Evolutionary conservation across 2,888 invertebrate genomes (phyloP).

Genomic region (Nomada goodeniana): DNA sequence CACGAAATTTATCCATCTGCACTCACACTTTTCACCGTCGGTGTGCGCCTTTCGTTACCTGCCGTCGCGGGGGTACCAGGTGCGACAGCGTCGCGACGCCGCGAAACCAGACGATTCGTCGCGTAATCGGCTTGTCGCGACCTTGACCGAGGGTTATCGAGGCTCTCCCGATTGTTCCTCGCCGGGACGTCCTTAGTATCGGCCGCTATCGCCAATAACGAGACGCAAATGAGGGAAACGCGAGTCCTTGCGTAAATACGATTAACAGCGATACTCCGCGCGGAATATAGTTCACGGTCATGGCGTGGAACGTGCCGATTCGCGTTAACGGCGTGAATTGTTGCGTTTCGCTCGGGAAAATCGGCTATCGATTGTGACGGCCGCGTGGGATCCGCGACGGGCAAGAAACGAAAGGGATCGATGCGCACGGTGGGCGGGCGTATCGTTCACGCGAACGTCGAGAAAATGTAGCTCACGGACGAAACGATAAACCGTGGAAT

Average conservation of each 20-base stretch:
- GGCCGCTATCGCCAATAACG: slow-evolving; percentile 41
- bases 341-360: background rate
- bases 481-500: slow-evolving; percentile 33
- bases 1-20: too few species aligned
- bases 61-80: background rate
- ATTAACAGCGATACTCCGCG: slow-evolving; percentile 39
- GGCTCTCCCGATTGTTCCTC: slow-evolving; percentile 28
- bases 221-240: slow-evolving; percentile 50
- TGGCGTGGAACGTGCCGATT: slow-evolving; percentile 25
- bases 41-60: background rate
- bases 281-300: slow-evolving; percentile 56
- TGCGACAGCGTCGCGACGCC: background rate
- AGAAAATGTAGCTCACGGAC: slow-evolving; percentile 63
- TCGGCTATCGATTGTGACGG: background rate
- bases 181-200: slow-evolving; percentile 35
- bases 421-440: background rate
- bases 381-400: background rate
- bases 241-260: slow-evolving; percentile 46
- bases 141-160: slow-evolving; percentile 38
- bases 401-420: slow-evolving; percentile 9
- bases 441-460: slow-evolving; percentile 41
- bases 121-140: background rate
- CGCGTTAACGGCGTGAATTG: background rate
- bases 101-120: slow-evolving; percentile 12
- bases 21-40: background rate